Evolutionary conservation across 2,888 invertebrate species (phyloP).

Genomic region (Sericinus montela): DNA sequence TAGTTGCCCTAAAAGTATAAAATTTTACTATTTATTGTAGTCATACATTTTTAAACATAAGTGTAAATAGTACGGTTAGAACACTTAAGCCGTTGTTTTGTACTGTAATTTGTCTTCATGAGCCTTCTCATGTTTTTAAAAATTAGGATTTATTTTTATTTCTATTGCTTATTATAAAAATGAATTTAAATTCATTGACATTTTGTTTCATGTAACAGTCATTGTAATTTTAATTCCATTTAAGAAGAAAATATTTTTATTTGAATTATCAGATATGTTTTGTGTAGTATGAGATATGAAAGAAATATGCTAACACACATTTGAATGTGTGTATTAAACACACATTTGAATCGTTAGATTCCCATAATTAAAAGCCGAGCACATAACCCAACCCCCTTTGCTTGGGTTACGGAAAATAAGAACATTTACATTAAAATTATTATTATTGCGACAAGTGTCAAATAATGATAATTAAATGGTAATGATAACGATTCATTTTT

Average conservation of each 20-base stretch:
- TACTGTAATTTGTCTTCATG: slow-evolving; percentile 1
- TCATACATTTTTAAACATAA: slow-evolving; percentile 11
- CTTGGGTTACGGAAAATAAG: too few species aligned
- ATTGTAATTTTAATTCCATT: slow-evolving; percentile 3
- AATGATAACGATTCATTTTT: too few species aligned
- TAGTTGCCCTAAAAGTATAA: neutral
- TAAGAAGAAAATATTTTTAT: neutral
- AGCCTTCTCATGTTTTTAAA: neutral
- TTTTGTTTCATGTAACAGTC: slow-evolving; percentile 9
- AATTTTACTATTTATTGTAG: neutral
- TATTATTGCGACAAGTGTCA: too few species aligned
- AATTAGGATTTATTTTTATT: neutral
- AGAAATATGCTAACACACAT: neutral
- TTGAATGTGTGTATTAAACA: neutral
- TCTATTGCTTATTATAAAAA: slow-evolving; percentile 8
- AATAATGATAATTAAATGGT: too few species aligned
- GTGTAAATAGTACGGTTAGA: slow-evolving; percentile 12
- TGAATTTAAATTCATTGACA: slow-evolving; percentile 5
- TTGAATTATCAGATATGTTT: slow-evolving; percentile 4
- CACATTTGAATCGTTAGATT: too few species aligned
- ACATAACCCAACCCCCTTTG: too few species aligned
- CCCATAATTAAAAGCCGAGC: too few species aligned
- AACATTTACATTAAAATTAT: too few species aligned
- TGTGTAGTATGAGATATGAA: slow-evolving; percentile 10
- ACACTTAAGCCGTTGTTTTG: slow-evolving; percentile 1